Conservation (phyloP, 2,888 invertebrate species). For the Sinelater perroti region DNA sequence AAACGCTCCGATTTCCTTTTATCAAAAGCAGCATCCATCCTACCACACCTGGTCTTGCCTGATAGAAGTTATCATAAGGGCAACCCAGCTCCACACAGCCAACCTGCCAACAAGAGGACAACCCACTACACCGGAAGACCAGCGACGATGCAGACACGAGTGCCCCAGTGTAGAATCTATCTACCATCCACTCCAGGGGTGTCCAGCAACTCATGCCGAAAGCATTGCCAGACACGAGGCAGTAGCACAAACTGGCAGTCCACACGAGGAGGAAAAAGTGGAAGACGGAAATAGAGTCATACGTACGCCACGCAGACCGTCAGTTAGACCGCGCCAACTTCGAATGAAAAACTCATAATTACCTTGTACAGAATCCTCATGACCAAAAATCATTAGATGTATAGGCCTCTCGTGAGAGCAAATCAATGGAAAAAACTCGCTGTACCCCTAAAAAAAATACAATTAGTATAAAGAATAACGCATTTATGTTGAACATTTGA, state of each 20-base stretch:
- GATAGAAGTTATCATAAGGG: no score
- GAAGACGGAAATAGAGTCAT: not conserved
- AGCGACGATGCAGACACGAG: not conserved
- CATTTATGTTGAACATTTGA: no score
- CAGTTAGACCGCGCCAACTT: slow-evolving; percentile 10
- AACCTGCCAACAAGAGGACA: not conserved
- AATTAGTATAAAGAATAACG: no score
- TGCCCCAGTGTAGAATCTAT: not conserved
- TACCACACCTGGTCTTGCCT: no score
- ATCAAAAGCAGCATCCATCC: no score
- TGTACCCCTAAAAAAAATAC: no score
- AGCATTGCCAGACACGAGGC: not conserved
- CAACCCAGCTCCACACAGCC: not conserved
- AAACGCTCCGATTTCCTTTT: no score
- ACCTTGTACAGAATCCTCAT: no score
- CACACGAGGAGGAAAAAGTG: not conserved
- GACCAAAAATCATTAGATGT: no score
- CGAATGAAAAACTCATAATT: no score
- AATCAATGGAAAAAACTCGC: no score
- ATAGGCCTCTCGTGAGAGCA: no score
- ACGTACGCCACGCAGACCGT: not conserved
- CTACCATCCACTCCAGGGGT: not conserved
- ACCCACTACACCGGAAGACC: not conserved
- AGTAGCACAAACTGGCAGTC: not conserved
- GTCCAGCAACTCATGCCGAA: not conserved